Conservation (phyloP, 2,888 invertebrate genomes). For the Amphimallon solstitiale region DNA sequence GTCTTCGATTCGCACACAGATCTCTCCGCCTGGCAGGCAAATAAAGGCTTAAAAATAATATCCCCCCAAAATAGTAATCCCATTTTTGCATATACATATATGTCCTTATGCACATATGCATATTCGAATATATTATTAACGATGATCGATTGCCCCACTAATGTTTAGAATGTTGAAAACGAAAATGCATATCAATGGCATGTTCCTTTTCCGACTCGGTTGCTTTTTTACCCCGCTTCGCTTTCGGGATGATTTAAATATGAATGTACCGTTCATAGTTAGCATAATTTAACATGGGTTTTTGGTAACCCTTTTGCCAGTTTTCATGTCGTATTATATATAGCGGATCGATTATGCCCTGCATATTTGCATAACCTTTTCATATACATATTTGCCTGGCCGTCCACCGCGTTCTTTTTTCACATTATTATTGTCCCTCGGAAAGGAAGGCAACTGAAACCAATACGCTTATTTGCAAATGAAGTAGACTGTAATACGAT, state of each 20-base stretch:
- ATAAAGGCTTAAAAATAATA: too few relatives aligned
- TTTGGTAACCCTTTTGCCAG: constrained; percentile 43
- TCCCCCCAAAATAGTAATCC: too few relatives aligned
- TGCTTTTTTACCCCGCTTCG: neutral
- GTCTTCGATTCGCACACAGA: too few relatives aligned
- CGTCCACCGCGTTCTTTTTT: neutral
- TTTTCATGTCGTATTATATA: constrained; percentile 6
- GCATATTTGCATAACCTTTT: constrained; percentile 8
- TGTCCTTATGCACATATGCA: neutral
- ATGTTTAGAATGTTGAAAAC: constrained; percentile 17
- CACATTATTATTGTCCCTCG: too few relatives aligned
- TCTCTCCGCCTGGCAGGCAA: too few relatives aligned
- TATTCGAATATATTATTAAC: constrained; percentile 33
- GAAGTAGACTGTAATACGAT: neutral
- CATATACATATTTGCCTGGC: neutral
- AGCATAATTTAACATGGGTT: constrained; percentile 47
- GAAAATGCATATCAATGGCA: constrained; percentile 17
- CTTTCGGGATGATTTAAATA: constrained; percentile 43
- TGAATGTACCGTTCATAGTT: constrained; percentile 42
- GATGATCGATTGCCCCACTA: constrained; percentile 42
- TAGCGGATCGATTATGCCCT: neutral
- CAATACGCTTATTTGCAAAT: constrained; percentile 12
- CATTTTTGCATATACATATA: neutral
- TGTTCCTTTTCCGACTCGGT: neutral
- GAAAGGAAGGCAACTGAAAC: neutral